Evolutionary conservation across 1,140 invertebrate genomes (phyloP).

Genomic region (Himalopsyche phryganea): DNA sequence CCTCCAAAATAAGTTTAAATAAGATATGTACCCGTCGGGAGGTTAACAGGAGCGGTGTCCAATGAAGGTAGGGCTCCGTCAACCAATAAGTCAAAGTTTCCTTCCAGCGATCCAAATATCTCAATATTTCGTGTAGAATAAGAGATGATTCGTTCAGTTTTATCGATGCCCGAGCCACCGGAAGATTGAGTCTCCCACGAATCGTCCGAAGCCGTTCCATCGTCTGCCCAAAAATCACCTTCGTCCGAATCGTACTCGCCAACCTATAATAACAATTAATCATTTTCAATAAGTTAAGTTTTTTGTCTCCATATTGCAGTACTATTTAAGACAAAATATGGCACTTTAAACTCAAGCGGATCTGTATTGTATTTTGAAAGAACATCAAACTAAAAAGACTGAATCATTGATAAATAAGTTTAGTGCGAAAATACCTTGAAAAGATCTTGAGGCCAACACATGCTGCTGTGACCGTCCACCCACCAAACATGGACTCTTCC

Average conservation of each 20-base stretch:
- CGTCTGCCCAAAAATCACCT: constrained; percentile 73
- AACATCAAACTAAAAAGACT: too few relatives aligned
- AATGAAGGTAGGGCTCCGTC: constrained; percentile 36
- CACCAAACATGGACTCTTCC: constrained; percentile 83
- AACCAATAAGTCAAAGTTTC: not conserved
- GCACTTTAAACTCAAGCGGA: too few relatives aligned
- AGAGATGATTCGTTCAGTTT: not conserved
- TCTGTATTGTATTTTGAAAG: too few relatives aligned
- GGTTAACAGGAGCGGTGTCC: constrained; percentile 26
- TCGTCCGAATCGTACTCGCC: constrained; percentile 77
- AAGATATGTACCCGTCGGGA: too few relatives aligned
- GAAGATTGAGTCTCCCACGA: constrained; percentile 78
- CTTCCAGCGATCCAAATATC: too few relatives aligned
- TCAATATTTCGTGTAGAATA: too few relatives aligned
- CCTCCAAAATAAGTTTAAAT: too few relatives aligned
- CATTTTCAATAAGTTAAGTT: too few relatives aligned
- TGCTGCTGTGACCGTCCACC: constrained; percentile 78
- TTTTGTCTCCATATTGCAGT: too few relatives aligned
- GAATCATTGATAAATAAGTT: too few relatives aligned
- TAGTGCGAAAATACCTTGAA: constrained; percentile 54
- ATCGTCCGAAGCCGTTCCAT: constrained; percentile 56
- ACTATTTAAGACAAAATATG: too few relatives aligned
- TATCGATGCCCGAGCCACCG: constrained; percentile 8
- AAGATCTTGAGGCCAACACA: constrained; percentile 86
- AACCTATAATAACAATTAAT: constrained; percentile 53